phyloP scores from a whole-genome alignment of 2,113 vertebrate genomes.

The Malurus elegans region DNA sequence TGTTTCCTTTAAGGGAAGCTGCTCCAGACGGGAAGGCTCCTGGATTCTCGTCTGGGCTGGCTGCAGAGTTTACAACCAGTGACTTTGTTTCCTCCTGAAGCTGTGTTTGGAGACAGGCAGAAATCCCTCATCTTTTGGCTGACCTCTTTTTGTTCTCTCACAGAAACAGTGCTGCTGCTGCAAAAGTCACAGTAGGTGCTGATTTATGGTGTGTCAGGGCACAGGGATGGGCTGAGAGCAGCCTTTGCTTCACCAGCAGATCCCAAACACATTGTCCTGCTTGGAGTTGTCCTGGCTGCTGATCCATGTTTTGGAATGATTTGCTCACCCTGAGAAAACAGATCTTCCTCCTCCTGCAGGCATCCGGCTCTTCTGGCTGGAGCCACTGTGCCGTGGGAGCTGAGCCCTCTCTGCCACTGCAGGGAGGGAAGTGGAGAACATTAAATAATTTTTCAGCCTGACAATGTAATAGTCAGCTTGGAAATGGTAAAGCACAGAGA shows the following conservation, averaged over 20 bases:
- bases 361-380: neutral
- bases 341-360: neutral
- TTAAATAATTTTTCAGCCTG: neutral
- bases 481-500: neutral
- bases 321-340: neutral
- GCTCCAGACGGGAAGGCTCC: neutral
- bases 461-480: neutral
- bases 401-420: neutral
- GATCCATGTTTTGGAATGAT: neutral
- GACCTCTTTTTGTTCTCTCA: neutral
- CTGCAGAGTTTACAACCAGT: neutral
- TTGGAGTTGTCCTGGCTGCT: neutral
- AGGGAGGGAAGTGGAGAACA: neutral
- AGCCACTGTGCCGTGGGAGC: neutral
- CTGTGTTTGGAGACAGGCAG: neutral
- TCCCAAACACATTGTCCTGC: neutral
- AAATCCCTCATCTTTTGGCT: neutral
- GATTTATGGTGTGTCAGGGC: neutral
- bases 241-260: neutral
- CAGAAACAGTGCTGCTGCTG: neutral
- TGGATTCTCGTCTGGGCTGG: neutral
- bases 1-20: neutral
- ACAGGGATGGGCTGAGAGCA: neutral
- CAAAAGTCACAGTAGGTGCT: neutral
- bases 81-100: neutral